Conservation (phyloP, 2,888 invertebrate species). For the Hyppa rectilinea region DNA sequence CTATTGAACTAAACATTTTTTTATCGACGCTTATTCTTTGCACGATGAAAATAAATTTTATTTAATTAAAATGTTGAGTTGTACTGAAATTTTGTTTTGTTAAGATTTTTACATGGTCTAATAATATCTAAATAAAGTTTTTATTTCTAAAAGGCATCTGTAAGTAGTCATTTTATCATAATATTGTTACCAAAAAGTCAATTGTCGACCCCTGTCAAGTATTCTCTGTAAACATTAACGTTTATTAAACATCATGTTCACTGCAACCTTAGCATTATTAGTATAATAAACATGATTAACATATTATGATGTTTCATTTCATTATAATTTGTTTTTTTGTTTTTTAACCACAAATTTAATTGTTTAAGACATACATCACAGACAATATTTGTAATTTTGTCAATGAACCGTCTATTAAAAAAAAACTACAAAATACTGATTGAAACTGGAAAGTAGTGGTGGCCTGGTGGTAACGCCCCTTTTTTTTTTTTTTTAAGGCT, state of each 20-base stretch:
- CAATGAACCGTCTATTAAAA: too few species aligned
- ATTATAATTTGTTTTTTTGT: constrained; percentile 11
- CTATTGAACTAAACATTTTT: constrained; percentile 57
- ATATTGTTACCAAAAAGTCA: constrained; percentile 87
- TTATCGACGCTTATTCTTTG: constrained; percentile 70
- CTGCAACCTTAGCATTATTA: constrained; percentile 85
- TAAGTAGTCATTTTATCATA: constrained; percentile 73
- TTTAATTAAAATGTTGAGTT: constrained; percentile 75
- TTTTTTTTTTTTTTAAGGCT: too few species aligned
- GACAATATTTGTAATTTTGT: too few species aligned
- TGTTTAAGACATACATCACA: too few species aligned
- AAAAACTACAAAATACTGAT: too few species aligned
- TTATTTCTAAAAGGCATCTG: constrained; percentile 73
- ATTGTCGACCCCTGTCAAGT: constrained; percentile 76
- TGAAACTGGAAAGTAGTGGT: too few species aligned
- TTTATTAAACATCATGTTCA: constrained; percentile 82
- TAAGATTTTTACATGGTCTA: constrained; percentile 72
- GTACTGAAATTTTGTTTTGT: constrained; percentile 79
- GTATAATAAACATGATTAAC: constrained; percentile 88
- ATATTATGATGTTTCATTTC: constrained; percentile 72
- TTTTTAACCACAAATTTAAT: neutral
- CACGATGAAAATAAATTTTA: constrained; percentile 72
- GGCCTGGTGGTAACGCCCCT: too few species aligned
- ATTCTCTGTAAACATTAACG: constrained; percentile 71
- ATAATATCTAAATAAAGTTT: constrained; percentile 66